These are phyloP conservation scores for Euglossa dilemma DNA, from an alignment of 1,140 invertebrate genomes.

Conservation along the genomic window DNA sequence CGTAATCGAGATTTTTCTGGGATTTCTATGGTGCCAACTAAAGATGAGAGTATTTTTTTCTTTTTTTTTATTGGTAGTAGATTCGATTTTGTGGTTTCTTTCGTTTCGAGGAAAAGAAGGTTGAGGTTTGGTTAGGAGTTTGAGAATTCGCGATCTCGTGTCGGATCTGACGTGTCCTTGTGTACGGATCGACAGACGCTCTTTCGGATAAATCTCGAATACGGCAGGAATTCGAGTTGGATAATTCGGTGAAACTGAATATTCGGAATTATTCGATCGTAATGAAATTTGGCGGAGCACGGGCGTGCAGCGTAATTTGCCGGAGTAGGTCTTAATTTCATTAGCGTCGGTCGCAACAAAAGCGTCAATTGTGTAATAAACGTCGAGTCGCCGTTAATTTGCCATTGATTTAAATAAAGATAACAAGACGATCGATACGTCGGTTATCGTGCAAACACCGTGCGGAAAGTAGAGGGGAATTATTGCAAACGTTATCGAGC, in stretches of 20 bases:
- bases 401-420: not conserved
- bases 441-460: too few relatives aligned
- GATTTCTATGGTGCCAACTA: too few relatives aligned
- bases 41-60: too few relatives aligned
- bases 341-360: not conserved
- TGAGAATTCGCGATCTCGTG: too few relatives aligned
- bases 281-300: not conserved
- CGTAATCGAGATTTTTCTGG: not conserved
- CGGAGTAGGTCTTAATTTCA: not conserved
- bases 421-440: not conserved
- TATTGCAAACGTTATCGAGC: not conserved
- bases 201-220: too few relatives aligned
- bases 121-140: too few relatives aligned
- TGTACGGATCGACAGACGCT: too few relatives aligned
- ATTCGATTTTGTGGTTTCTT: too few relatives aligned
- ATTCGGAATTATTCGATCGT: not conserved
- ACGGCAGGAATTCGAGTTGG: not conserved
- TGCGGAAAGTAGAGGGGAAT: not conserved
- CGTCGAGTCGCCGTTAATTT: not conserved
- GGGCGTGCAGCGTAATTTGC: not conserved
- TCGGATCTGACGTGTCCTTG: too few relatives aligned
- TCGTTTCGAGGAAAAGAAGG: too few relatives aligned
- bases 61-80: too few relatives aligned
- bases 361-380: constrained; percentile 7
- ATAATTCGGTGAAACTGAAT: not conserved